A percentile compares a stretch with the other conserved stretches of the same genome.
phyloP scores from a whole-genome alignment of 2,113 vertebrate genomes.

The Sciurus niger region DNA sequence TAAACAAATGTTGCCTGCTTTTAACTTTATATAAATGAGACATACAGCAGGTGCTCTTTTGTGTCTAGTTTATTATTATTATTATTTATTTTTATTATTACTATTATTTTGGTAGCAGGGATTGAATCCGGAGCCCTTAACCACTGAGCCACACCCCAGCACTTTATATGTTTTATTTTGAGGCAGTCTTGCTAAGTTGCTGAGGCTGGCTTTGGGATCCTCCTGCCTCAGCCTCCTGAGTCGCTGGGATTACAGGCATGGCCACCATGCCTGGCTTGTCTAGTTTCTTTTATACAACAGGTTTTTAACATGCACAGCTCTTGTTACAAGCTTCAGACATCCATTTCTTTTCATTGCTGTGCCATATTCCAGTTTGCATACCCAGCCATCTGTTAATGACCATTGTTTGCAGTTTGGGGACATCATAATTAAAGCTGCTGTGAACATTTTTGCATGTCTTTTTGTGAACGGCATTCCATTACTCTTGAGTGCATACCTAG shows the following conservation, averaged over 20 bases:
- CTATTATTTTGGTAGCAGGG: no score
- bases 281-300: not conserved
- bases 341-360: slow-evolving; percentile 30
- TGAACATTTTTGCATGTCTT: slow-evolving; percentile 54
- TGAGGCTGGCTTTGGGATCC: no score
- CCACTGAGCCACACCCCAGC: no score
- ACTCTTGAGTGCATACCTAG: not conserved
- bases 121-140: no score
- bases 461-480: slow-evolving; percentile 54
- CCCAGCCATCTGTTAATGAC: not conserved
- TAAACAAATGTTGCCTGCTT: slow-evolving; percentile 14
- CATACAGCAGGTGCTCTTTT: not conserved
- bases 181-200: no score
- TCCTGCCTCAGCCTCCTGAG: no score
- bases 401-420: slow-evolving; percentile 19
- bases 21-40: not conserved
- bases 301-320: not conserved
- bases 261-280: no score
- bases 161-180: no score
- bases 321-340: not conserved
- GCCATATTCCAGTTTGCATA: slow-evolving; percentile 41
- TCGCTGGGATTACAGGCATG: no score
- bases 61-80: not conserved
- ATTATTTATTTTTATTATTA: no score
- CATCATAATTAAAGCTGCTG: slow-evolving; percentile 29